Percentiles rank a stretch among this genome's conserved stretches.
Conservation (phyloP, 2,113 vertebrate species). For the Martes martes region DNA sequence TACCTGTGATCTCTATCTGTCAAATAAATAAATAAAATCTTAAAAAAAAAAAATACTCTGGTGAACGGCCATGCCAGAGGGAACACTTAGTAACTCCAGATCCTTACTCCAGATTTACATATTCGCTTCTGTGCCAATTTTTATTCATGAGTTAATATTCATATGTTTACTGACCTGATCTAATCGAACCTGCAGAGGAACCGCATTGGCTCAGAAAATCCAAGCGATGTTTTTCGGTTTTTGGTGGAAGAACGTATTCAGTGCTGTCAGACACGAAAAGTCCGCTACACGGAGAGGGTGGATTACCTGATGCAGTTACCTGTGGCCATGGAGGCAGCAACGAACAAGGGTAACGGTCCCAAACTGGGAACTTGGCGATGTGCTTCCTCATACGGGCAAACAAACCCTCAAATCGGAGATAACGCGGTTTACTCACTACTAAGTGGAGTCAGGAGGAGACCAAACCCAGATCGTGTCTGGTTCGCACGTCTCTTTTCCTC, state of each 20-base stretch:
- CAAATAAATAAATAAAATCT: too few relatives aligned
- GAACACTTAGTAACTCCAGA: neutral
- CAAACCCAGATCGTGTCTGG: neutral
- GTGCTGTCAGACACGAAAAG: constrained; percentile 95
- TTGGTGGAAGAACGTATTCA: constrained; percentile 96
- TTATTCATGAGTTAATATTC: neutral
- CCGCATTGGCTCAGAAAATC: constrained; percentile 92
- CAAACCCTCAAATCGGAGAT: neutral
- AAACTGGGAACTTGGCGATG: fast-evolving
- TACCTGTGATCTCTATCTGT: too few relatives aligned
- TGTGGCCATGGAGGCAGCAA: constrained; percentile 91
- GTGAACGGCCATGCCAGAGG: neutral
- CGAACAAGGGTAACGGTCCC: constrained; percentile 90
- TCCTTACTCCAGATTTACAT: neutral
- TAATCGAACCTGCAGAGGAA: constrained; percentile 87
- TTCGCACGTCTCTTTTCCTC: neutral
- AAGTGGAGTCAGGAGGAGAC: neutral
- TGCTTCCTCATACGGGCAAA: neutral
- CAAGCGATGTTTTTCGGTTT: constrained; percentile 96
- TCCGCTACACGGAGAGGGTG: constrained; percentile 93
- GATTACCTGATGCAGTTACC: constrained; percentile 97
- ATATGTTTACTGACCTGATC: neutral
- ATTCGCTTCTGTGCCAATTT: neutral
- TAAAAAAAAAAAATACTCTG: neutral
- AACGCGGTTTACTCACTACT: fast-evolving